Conservation (phyloP, 2,888 invertebrate species). For the Mesochorus sp. region DNA sequence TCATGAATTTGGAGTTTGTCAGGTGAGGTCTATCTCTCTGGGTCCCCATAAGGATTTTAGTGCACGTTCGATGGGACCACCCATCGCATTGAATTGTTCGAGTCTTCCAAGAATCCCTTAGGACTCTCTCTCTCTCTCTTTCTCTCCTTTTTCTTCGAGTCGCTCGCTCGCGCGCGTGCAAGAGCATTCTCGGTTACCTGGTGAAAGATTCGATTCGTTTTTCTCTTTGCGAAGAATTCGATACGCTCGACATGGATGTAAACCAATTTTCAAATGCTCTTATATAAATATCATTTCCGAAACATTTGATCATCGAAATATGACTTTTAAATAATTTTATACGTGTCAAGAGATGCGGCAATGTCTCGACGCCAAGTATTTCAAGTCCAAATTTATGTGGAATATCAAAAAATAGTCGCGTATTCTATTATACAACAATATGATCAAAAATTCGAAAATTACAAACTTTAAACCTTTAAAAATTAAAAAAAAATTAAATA, state of each 20-base stretch:
- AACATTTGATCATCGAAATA: too few species aligned
- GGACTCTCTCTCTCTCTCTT: conserved; percentile 55
- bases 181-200: neutral
- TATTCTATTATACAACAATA: too few species aligned
- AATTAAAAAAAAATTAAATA: too few species aligned
- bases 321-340: too few species aligned
- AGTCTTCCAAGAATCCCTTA: conserved; percentile 70
- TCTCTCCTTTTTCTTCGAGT: conserved; percentile 29
- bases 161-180: conserved; percentile 3
- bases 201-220: conserved; percentile 23
- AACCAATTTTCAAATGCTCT: conserved; percentile 5
- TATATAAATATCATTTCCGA: too few species aligned
- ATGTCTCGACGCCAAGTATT: too few species aligned
- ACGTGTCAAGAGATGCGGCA: too few species aligned
- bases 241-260: neutral
- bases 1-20: conserved; percentile 30
- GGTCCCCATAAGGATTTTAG: conserved; percentile 31
- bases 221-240: conserved; percentile 16
- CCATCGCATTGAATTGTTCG: conserved; percentile 70
- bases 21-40: conserved; percentile 29
- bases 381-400: too few species aligned
- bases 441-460: too few species aligned
- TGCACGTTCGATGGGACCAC: conserved; percentile 68
- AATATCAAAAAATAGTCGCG: too few species aligned
- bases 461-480: too few species aligned